Conservation (phyloP, 2,888 invertebrate genomes). For the Schizotus pectinicornis region DNA sequence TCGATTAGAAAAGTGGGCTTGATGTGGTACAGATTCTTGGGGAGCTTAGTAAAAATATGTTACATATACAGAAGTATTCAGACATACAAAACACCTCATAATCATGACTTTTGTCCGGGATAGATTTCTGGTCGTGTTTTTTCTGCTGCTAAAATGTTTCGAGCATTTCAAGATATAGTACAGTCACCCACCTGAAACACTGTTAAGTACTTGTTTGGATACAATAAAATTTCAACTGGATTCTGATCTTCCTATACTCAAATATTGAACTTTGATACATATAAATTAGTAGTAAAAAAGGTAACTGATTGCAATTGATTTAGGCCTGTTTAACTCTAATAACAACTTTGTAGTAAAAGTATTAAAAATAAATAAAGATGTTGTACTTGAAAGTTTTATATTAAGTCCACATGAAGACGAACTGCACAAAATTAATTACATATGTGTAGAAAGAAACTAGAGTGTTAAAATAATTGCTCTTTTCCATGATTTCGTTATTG, state of each 20-base stretch:
- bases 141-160: too few species aligned
- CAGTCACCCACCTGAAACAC: too few species aligned
- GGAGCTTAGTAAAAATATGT: neutral
- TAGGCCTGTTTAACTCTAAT: conserved; percentile 12
- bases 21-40: neutral
- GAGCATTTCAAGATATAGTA: too few species aligned
- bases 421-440: conserved; percentile 3
- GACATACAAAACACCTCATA: neutral
- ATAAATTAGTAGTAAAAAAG: too few species aligned
- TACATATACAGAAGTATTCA: neutral
- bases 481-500: conserved; percentile 6
- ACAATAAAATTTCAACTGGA: too few species aligned
- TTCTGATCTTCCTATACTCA: too few species aligned
- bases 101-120: too few species aligned
- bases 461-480: neutral
- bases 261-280: too few species aligned
- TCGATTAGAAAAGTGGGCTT: conserved; percentile 26
- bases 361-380: conserved; percentile 10
- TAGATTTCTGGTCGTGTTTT: too few species aligned
- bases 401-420: conserved; percentile 2
- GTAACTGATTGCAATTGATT: neutral
- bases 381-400: conserved; percentile 14
- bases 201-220: too few species aligned
- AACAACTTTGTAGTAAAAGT: neutral
- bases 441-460: conserved; percentile 13